Evolutionary conservation across 1,140 invertebrate genomes (phyloP), one percentile per base, ranked within the genome.

Genomic region (Macrocentrus cingulum): DNA sequence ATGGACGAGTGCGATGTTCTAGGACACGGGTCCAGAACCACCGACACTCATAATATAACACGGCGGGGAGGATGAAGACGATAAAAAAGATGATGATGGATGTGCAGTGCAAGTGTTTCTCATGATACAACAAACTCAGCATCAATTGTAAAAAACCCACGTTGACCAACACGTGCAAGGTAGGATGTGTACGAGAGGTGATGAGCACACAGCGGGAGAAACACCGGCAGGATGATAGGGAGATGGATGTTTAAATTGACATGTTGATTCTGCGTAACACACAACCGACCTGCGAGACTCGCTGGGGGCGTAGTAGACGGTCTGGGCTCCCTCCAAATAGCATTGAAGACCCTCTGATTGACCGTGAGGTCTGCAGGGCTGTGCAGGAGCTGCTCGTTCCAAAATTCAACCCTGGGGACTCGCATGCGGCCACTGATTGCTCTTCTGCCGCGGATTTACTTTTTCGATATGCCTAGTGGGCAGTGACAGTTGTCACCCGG

Each of bases 211-310:
- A 16, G 23, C 15, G 11, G 7, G 32, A 32, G n/a, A 32, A 18
- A 29, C 11, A 51, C n/a, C 34, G 20, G 32, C n/a, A 51, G 18
- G 18, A 37, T 25, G 29, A n/a, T 48, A 48, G 22, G 2, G 20
- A 51, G n/a, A n/a, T n/a, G n/a, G n/a, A n/a, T n/a, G n/a, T n/a
- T 51, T 37, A 37, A 20, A 37, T 16, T 36, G 18, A 51, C 18
- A 44, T 19, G 39, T 51, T 50, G 39, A 34, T 23, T 41, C 41
- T 56, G 44, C 20, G 44, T 56, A 25, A 34, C 22, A 63, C 59
- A 67, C 61, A 67, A 73, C 66, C 68, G 68, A 72, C 67, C 70
- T 68, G 65, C 63, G 62, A 66, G 64, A 62, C 60, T 62, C 64
- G 65, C 62, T 45, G 63, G 51, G 48, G 63, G 60, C 56, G 63